Conservation (phyloP, 2,113 vertebrate genomes). For the Lepus europaeus region DNA sequence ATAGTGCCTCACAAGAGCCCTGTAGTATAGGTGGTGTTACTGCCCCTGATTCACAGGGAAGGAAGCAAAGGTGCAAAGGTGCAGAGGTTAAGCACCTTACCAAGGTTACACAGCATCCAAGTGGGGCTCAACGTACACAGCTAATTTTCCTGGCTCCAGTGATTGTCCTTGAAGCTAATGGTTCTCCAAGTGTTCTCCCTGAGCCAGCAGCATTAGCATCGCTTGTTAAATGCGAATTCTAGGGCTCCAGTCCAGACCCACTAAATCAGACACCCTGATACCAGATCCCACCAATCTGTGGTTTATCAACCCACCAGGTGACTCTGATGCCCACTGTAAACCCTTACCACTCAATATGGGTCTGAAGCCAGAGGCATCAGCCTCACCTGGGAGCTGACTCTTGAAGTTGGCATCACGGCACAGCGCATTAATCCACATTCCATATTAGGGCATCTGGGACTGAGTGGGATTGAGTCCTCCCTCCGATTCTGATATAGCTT, state of each 20-base stretch:
- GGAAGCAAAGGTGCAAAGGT: not conserved
- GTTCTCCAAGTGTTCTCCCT: not conserved
- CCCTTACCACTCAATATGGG: not conserved
- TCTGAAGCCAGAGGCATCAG: not conserved
- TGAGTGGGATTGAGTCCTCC: no score
- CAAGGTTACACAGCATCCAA: not conserved
- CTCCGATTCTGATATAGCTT: no score
- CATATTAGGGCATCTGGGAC: no score
- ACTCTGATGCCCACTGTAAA: not conserved
- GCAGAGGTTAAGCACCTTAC: not conserved
- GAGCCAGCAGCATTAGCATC: not conserved
- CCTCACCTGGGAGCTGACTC: not conserved
- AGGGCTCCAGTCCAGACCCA: not conserved
- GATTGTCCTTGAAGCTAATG: not conserved
- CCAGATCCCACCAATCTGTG: not conserved
- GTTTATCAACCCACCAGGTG: not conserved
- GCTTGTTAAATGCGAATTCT: not conserved
- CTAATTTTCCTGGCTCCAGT: not conserved
- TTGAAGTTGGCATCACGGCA: no score
- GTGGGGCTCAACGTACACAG: not conserved
- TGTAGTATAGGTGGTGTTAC: rapidly evolving
- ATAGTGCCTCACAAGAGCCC: not conserved
- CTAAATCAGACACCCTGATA: not conserved
- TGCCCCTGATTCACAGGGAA: not conserved
- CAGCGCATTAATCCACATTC: no score